These are phyloP conservation scores for Phaetusa simplex DNA, from an alignment of 2,113 vertebrate genomes.

Conservation along the genomic window DNA sequence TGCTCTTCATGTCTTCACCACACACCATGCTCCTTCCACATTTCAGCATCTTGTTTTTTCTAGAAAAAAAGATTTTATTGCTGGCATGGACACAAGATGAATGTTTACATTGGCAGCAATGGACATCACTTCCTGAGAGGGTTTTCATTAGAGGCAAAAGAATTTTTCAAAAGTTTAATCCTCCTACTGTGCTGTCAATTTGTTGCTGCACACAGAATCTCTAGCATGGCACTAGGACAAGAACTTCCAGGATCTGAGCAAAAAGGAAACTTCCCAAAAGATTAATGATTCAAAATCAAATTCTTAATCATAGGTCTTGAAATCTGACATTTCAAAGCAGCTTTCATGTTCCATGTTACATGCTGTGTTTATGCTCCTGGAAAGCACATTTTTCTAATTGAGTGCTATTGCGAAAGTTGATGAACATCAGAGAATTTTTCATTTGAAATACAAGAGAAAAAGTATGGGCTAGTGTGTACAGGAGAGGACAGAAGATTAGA, in stretches of 20 bases:
- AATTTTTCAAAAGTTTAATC: slow-evolving; percentile 6
- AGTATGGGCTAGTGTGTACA: not conserved
- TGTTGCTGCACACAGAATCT: not conserved
- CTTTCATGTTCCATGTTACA: not conserved
- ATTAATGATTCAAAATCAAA: not conserved
- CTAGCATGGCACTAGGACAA: not conserved
- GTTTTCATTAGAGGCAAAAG: not conserved
- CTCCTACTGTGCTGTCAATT: not conserved
- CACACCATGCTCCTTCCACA: not conserved
- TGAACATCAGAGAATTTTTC: not conserved
- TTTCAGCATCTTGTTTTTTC: not conserved
- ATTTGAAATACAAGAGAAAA: not conserved
- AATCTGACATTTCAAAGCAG: not conserved
- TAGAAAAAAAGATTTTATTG: not conserved
- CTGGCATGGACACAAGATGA: not conserved
- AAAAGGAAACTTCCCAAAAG: not conserved
- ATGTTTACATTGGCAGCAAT: slow-evolving; percentile 9
- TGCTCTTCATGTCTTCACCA: not conserved
- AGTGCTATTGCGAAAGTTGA: not conserved
- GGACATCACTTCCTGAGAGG: not conserved
- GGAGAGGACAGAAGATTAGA: not conserved
- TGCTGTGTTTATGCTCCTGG: not conserved
- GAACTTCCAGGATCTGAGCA: not conserved
- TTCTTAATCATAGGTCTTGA: not conserved
- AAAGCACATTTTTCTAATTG: slow-evolving; percentile 1